Base-by-base conservation (phyloP, 2,797 vertebrate species). In the Pristis pectinata region DNA sequence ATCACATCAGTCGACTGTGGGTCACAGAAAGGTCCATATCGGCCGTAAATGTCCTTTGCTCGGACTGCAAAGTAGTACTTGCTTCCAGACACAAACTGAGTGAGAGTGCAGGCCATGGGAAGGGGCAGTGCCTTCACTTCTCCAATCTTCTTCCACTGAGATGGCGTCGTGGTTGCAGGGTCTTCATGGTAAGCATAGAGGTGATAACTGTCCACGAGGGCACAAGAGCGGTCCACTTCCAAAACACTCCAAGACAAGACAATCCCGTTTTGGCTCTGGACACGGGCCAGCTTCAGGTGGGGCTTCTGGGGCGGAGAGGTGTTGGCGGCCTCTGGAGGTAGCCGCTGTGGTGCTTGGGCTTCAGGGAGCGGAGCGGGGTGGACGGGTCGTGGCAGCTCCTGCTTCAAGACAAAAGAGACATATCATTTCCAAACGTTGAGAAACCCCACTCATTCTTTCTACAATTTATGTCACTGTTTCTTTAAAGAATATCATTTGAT, bases 1-100 rank as follows among this genome's bases (percentile, higher is more conserved):
- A 99, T 99, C 93, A 99, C 99, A 95, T 99, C 99, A 95, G 99
- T 99, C 96, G 99, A 99, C 97, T 99, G 99, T n/a, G 99, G 99
- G 96, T 99, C 99, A 96, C 99, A 99, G 97, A 99, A 99, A 53
- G 98, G 97, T 96, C 99, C 99, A 95, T 99, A 99, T 92, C 99
- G 98, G 85, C 99, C 98, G n/a, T 98, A 98, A 95, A 99, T 96
- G 96, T 99, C 99, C 96, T 98, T 99, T 95, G 99, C 99, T 95
- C 99, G 97, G 79, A 99, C 99, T 0, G 99, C 99, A 95, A 99
- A 99, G 96, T 99, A 98, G 95, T 99, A 99, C 61, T 99, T 99
- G 96, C 99, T 99, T 95, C 99, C 99, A 34, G 98, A 98, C 95
- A 99, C 99, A 93, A 99, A 99, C 97, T 99, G 99, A 0, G 99